A percentile compares a stretch with the other conserved stretches of the same genome.
These are phyloP conservation scores for Nomada fabriciana DNA, from an alignment of 2,888 invertebrate species.

Conservation along the genomic window DNA sequence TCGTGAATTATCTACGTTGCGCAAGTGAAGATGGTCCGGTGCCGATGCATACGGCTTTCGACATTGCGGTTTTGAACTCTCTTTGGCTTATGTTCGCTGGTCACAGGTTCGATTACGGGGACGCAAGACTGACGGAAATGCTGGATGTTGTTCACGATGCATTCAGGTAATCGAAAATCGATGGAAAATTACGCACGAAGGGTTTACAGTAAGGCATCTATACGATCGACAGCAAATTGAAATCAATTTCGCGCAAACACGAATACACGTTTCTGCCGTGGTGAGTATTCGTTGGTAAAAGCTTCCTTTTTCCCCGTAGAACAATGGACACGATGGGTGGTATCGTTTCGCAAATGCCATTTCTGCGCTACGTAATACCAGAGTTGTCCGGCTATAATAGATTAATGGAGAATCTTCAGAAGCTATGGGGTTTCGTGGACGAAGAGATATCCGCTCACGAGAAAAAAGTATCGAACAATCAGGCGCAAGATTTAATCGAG, in stretches of 20 bases:
- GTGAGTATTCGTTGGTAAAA: too few relatives aligned
- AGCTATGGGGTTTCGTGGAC: constrained; percentile 86
- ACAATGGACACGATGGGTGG: constrained; percentile 89
- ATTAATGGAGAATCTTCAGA: constrained; percentile 85
- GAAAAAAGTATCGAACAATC: constrained; percentile 64
- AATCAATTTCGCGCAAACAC: not conserved
- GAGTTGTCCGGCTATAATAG: constrained; percentile 87
- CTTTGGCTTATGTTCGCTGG: constrained; percentile 90
- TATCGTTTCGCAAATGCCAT: constrained; percentile 89
- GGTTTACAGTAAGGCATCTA: not conserved
- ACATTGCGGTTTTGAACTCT: constrained; percentile 88
- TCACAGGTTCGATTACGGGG: constrained; percentile 87
- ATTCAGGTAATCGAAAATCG: constrained; percentile 84
- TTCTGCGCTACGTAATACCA: constrained; percentile 88
- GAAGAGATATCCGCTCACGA: constrained; percentile 81
- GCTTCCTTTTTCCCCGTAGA: constrained; percentile 78
- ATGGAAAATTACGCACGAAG: not conserved
- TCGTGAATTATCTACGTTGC: constrained; percentile 85
- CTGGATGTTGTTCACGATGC: constrained; percentile 87
- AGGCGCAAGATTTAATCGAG: constrained; percentile 88
- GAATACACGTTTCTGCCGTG: not conserved
- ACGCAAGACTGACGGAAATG: constrained; percentile 86
- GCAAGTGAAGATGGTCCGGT: constrained; percentile 82
- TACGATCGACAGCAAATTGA: not conserved
- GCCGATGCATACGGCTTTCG: constrained; percentile 86